Base-by-base conservation (phyloP, 1,140 invertebrate genomes). In the Pogonognathellus flavescens region DNA sequence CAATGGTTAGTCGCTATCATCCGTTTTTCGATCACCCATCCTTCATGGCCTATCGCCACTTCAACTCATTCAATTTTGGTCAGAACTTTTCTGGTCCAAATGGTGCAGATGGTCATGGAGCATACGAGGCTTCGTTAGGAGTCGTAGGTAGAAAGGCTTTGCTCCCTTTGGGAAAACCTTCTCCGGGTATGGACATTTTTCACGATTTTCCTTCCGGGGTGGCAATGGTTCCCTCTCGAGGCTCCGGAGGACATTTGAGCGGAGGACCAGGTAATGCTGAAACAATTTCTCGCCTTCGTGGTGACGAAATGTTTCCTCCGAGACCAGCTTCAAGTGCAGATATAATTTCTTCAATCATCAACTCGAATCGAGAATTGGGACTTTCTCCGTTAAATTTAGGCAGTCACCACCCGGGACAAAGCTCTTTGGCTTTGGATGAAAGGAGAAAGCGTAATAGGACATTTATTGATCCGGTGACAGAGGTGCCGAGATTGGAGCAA, bases 381-480 rank as follows among this genome's bases (percentile, higher is more conserved):
- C 91, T 91, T 80, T 90, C 90, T 83, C 90, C 91, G 11, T 49
- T 88, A 11, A 87, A 86, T 55, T 41, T 87, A 25, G 87, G 86
- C 9, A 76, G 25, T 81, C 87, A 88, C 87, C 87, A 87, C 72
- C 85, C 50, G 18, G 9, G 83, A 81, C 9, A 83, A 49, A 90
- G 90, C 80, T 89, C 90, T 20, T 86, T 89, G 10, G 87, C 88
- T 20, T 84, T 88, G 84, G 96, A 97, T 88, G 96, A 97, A 90
- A 93, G 97, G 81, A 93, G 97, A 53, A 97, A 98, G 91, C 93
- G 98, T 53, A 99, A 98, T 91, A 93, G 98, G 86, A 99, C 98
- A n/a, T 99, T 99, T 90, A 99, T 99, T 88, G 98, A 99, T 92
- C 98, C 98, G 0, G 96, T 99, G 14, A 97, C 97, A 25, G 98